Conservation (phyloP, 2,113 vertebrate species). For the Lepisosteus osseus region DNA sequence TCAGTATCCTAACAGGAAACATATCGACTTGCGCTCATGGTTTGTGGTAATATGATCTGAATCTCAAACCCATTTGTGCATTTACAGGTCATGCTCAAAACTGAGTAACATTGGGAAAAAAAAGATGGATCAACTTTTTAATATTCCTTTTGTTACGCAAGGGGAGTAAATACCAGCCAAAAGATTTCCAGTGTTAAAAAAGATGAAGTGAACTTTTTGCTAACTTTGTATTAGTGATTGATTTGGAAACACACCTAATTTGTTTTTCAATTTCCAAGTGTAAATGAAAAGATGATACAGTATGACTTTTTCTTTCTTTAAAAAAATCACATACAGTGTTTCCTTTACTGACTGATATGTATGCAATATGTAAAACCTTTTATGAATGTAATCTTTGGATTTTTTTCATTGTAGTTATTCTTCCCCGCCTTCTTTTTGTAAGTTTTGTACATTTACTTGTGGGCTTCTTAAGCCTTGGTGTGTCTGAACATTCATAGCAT, state of each 20-base stretch:
- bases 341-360: slow-evolving; percentile 53
- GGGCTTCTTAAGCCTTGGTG: too few relatives aligned
- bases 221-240: slow-evolving; percentile 11
- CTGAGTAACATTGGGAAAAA: slow-evolving; percentile 43
- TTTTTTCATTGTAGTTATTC: slow-evolving; percentile 17
- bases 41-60: slow-evolving; percentile 57
- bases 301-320: slow-evolving; percentile 18
- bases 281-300: slow-evolving; percentile 19
- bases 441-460: slow-evolving; percentile 11
- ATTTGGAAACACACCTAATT: slow-evolving; percentile 3
- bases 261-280: background rate
- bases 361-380: slow-evolving; percentile 47
- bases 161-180: slow-evolving; percentile 43
- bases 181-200: slow-evolving; percentile 28
- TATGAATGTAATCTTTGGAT: slow-evolving; percentile 64
- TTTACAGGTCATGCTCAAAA: slow-evolving; percentile 36
- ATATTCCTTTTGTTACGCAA: slow-evolving; percentile 36
- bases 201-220: slow-evolving; percentile 28
- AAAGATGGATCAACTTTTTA: slow-evolving; percentile 48
- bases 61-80: slow-evolving; percentile 54
- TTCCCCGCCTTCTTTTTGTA: slow-evolving; percentile 11
- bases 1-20: slow-evolving; percentile 8
- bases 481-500: too few relatives aligned
- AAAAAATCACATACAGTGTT: slow-evolving; percentile 45
- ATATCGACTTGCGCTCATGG: slow-evolving; percentile 47